phyloP scores from a whole-genome alignment of 1,140 invertebrate species.

The Babylonia areolata region DNA sequence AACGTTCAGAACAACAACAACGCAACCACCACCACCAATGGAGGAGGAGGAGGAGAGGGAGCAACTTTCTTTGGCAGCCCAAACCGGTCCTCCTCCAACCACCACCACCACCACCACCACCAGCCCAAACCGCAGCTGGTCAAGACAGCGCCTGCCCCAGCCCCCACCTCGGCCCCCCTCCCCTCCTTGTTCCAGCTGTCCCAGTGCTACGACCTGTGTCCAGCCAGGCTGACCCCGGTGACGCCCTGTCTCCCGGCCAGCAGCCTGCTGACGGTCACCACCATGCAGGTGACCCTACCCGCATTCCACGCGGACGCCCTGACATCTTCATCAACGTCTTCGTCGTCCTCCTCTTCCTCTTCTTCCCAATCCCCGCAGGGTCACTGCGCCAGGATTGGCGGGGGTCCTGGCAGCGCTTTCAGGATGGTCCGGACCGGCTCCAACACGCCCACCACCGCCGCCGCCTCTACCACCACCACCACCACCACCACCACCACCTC shows the following conservation, averaged over 20 bases:
- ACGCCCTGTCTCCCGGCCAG: background rate
- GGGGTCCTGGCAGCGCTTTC: conserved; percentile 63
- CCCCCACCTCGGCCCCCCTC: background rate
- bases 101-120: background rate
- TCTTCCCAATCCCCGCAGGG: conserved; percentile 45
- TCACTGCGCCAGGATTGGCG: conserved; percentile 52
- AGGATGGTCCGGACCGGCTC: conserved; percentile 48
- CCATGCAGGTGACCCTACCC: conserved; percentile 25
- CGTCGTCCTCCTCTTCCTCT: conserved; percentile 14
- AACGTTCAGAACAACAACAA: background rate
- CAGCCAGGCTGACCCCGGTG: conserved; percentile 13
- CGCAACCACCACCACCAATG: background rate
- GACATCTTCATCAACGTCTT: no score
- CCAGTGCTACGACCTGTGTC: conserved; percentile 38
- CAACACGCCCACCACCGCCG: no score
- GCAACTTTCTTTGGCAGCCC: no score
- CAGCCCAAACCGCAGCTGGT: background rate
- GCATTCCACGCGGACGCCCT: background rate
- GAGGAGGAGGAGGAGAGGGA: no score
- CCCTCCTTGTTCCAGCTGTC: conserved; percentile 41
- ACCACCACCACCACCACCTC: no score
- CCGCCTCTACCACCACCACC: no score
- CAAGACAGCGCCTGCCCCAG: background rate
- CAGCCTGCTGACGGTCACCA: background rate
- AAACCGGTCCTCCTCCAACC: no score